A percentile compares a stretch with the other conserved stretches of the same genome.
Evolutionary conservation across 2,797 vertebrate species (phyloP).

Genomic region (Cyclura pinguis): DNA sequence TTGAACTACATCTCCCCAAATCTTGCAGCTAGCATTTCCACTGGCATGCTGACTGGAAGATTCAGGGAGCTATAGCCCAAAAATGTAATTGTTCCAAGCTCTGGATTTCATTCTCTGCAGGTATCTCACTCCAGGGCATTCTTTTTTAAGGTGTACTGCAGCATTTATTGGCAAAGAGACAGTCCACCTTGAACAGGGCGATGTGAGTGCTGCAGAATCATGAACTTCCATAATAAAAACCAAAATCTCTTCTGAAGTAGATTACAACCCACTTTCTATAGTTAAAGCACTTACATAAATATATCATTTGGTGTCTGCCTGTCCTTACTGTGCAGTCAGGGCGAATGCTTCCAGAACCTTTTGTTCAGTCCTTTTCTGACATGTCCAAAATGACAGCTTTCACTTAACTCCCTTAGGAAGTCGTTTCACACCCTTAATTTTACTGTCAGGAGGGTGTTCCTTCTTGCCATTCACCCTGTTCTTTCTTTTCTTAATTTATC

Average conservation of each 20-base stretch:
- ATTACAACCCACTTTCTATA: neutral
- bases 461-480: neutral
- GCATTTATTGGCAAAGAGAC: neutral
- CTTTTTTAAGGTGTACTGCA: neutral
- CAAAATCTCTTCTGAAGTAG: neutral
- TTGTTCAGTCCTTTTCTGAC: neutral
- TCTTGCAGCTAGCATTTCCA: no score
- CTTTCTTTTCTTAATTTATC: neutral
- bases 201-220: neutral
- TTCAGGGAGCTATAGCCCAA: no score
- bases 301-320: no score
- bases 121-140: neutral
- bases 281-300: neutral
- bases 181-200: neutral
- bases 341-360: neutral
- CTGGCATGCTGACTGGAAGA: no score
- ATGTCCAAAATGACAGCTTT: neutral
- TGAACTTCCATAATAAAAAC: neutral
- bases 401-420: neutral
- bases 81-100: neutral
- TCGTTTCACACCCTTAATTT: slow-evolving; percentile 10
- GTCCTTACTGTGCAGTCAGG: neutral
- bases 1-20: no score
- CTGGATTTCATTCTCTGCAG: neutral
- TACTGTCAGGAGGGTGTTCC: neutral